Conservation (phyloP, 2,113 vertebrate species). For the Lepus europaeus region DNA sequence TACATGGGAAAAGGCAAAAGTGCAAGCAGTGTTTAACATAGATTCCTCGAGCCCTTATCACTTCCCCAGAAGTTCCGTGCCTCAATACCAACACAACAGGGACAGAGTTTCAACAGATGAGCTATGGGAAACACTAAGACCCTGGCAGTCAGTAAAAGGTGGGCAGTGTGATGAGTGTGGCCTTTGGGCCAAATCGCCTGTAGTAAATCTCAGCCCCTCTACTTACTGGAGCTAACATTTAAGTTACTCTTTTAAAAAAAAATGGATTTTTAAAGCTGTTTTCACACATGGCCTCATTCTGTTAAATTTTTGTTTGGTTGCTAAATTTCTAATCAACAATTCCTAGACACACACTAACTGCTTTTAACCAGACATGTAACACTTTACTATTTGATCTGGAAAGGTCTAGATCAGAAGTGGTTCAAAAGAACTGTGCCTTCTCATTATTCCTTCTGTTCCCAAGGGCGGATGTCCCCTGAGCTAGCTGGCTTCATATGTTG, state of each 20-base stretch:
- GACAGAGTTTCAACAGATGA: neutral
- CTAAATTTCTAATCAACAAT: neutral
- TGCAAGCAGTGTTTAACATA: neutral
- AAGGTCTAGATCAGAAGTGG: neutral
- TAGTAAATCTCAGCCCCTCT: neutral
- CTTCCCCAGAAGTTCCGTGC: neutral
- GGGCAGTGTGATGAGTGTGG: neutral
- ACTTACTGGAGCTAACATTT: neutral
- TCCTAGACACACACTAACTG: neutral
- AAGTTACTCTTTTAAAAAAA: neutral
- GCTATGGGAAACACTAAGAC: neutral
- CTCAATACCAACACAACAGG: neutral
- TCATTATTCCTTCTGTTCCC: neutral
- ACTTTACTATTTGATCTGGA: neutral
- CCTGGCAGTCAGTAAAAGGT: neutral
- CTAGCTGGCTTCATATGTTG: neutral
- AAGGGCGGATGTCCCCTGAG: neutral
- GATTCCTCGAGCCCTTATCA: neutral
- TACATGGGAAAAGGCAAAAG: neutral
- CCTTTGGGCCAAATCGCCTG: neutral
- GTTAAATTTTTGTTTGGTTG: neutral
- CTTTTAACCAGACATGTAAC: neutral
- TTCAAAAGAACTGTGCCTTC: neutral
- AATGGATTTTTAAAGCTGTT: neutral
- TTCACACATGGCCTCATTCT: neutral